These are phyloP conservation scores for Lasioglossum oenotherae DNA, from an alignment of 2,888 invertebrate species.

Conservation along the genomic window DNA sequence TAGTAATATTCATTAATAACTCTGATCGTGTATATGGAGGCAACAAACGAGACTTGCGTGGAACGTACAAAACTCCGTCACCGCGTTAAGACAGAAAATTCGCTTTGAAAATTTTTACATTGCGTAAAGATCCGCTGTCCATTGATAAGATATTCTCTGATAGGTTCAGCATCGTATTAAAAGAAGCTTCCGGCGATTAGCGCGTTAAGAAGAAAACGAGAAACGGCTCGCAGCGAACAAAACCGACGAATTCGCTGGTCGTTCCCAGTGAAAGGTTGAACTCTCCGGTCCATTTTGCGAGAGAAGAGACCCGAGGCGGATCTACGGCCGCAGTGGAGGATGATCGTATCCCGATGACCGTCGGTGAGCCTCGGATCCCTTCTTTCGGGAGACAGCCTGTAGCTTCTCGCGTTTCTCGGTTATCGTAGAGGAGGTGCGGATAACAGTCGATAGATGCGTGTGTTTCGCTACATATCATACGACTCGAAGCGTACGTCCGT, in stretches of 20 bases:
- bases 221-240: neutral
- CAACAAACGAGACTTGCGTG: no score
- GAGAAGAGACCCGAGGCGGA: neutral
- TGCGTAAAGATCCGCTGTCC: neutral
- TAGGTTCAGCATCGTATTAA: no score
- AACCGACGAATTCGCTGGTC: neutral
- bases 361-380: neutral
- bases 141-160: neutral
- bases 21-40: no score
- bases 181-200: no score
- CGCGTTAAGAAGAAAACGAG: neutral
- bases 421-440: neutral
- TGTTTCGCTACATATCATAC: slow-evolving; percentile 33
- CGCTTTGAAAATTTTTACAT: neutral
- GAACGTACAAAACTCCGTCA: neutral
- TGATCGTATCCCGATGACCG: neutral
- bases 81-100: neutral
- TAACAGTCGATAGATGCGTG: slow-evolving; percentile 6
- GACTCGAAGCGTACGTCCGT: slow-evolving; percentile 2
- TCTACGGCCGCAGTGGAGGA: neutral
- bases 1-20: neutral
- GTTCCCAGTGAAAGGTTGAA: neutral
- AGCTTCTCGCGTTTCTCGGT: slow-evolving; percentile 1
- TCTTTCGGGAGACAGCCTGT: neutral
- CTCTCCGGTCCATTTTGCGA: neutral